Evolutionary conservation across 2,797 vertebrate species (phyloP), one percentile per base, ranked within the genome.

Genomic region (Synaphobranchus kaupii): DNA sequence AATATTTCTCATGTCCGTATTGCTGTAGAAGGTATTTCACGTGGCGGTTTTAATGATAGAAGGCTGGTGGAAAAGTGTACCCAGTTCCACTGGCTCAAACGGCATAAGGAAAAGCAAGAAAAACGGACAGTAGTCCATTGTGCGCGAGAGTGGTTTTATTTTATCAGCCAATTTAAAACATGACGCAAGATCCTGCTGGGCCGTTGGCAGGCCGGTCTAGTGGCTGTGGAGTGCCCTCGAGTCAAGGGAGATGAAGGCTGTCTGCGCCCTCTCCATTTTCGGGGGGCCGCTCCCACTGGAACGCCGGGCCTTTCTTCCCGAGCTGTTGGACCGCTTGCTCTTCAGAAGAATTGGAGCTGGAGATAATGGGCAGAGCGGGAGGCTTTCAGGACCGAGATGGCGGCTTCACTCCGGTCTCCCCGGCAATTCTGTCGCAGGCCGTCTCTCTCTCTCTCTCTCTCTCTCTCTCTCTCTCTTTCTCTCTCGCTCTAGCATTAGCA

Each of bases 291-390:
- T 82, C 85, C 71, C 22, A 31, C 93, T 93, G 92, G 83, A 88
- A 83, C 68, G 28, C 68, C 89, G 91, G 91, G 90, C 90, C 93
- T 93, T 89, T 92, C 90, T 89, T 91, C 90, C 84, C 90, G 92
- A 92, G 92, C 93, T 91, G 89, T 89, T 93, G 92, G 94, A 90
- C 90, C 94, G 93, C 94, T 84, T 89, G 92, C 95, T 92, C 94
- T 95, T 95, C 95, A 95, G 93, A 93, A 92, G 93, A 95, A 94
- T 93, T 96, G 94, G 95, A 95, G 94, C 95, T 95, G 90, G 93
- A 94, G 94, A 93, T 94, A 95, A 95, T 96, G 94, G 84, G 94
- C 91, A 3, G 84, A 92, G 93, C 94, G 89, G 93, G 95, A 95
- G 95, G 94, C 94, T 95, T 96, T 95, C 94, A 94, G 94, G 92